Evolutionary conservation across 2,113 vertebrate species (phyloP), one percentile per base, ranked within the genome.

Genomic region (Pipa parva): DNA sequence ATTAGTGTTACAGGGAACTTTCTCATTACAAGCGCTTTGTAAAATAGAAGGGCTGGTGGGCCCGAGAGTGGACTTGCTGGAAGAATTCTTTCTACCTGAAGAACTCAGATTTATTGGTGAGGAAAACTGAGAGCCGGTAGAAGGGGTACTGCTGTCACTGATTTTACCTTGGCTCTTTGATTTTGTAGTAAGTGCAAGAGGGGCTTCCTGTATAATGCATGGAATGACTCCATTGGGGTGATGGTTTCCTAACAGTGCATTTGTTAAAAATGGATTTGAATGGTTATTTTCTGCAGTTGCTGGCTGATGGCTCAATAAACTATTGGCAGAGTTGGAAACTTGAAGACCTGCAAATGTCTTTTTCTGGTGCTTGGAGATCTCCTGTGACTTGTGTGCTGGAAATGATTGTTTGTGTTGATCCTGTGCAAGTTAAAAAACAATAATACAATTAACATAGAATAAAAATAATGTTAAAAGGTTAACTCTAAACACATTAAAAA

Each of bases 231-330:
- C 90, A 66, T 97, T 93, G 71, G 84, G 84, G 75, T 88, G 89
- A 58, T 85, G 88, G 81, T 94, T 92, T 77, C 92, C 91, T 86
- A 97, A 88, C 85, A 97, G 91, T 87, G 94, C 92, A 78, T 92
- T 95, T 77, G 94, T 92, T 73, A 93, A 83, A 80, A 97, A 93
- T 72, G 91, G 85, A 72, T 91, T 91, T 77, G 88, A 87, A 80
- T 93, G 88, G 79, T 79, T 92, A 82, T 80, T 87, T 81, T 87
- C 85, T 78, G 83, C 61, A 61, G 88, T 74, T 39, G 83, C 69
- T 61, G 83, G 85, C 78, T 79, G 84, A 83, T 81, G 83, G 82
- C 79, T 83, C 81, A 86, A 77, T 73, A 81, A 83, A 77, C 87
- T 85, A 82, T 83, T 82, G 73, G 88, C 80, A 76, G 88, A 72